Evolutionary conservation across 2,113 vertebrate genomes (phyloP).

Genomic region (Saccopteryx bilineata): DNA sequence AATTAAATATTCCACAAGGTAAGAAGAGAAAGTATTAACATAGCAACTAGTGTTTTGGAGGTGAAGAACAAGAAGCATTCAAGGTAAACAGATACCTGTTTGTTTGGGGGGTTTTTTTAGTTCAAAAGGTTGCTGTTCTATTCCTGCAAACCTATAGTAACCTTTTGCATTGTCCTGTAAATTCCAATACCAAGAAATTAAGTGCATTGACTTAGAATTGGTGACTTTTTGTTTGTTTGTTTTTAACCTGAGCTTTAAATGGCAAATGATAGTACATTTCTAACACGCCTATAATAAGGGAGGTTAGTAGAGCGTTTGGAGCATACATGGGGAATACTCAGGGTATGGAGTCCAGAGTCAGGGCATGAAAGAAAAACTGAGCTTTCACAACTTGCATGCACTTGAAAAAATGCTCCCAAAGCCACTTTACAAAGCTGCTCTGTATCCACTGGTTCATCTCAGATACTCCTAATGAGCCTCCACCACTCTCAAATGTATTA

Average conservation of each 20-base stretch:
- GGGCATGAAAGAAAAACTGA: neutral
- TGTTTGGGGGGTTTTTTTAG: neutral
- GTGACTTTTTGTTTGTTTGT: neutral
- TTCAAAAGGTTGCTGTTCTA: neutral
- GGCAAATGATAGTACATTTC: neutral
- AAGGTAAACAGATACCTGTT: neutral
- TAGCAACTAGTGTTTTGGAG: neutral
- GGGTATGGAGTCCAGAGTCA: neutral
- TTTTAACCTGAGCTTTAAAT: neutral
- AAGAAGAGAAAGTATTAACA: neutral
- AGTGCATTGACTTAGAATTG: neutral
- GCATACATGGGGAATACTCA: neutral
- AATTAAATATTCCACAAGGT: neutral
- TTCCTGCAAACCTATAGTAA: neutral
- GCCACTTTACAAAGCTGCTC: neutral
- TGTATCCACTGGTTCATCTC: neutral
- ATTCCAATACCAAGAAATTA: neutral
- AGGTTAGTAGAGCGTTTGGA: neutral
- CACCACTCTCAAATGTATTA: neutral
- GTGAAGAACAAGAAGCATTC: neutral
- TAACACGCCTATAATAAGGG: neutral
- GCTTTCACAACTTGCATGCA: neutral
- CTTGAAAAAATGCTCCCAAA: neutral
- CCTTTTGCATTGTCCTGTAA: neutral
- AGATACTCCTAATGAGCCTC: neutral